phyloP scores from a whole-genome alignment of 2,888 invertebrate species.

The Artemia sinica region DNA sequence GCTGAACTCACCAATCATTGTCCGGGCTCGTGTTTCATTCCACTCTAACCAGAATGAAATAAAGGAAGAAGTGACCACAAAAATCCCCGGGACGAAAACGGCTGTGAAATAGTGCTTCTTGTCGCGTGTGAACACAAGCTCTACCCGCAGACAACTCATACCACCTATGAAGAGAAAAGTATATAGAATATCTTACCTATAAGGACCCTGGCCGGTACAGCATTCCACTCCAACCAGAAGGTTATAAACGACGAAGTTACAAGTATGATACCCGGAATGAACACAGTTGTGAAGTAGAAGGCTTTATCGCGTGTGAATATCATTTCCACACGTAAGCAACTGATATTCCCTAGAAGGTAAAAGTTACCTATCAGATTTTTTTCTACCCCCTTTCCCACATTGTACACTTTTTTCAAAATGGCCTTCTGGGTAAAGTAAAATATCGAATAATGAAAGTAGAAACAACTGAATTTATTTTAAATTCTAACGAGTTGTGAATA shows the following conservation, averaged over 20 bases:
- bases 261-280: constrained; percentile 87
- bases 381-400: too few relatives aligned
- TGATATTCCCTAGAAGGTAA: constrained; percentile 64
- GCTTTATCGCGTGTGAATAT: constrained; percentile 87
- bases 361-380: background rate
- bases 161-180: constrained; percentile 8
- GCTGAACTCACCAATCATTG: constrained; percentile 1
- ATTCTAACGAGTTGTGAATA: too few relatives aligned
- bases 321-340: constrained; percentile 81
- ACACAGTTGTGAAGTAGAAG: constrained; percentile 91
- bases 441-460: too few relatives aligned
- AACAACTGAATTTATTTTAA: too few relatives aligned
- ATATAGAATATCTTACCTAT: constrained; percentile 40
- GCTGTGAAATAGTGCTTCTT: constrained; percentile 5
- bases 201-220: constrained; percentile 88
- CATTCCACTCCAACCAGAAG: constrained; percentile 95
- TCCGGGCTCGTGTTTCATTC: constrained; percentile 10
- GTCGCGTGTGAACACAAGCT: constrained; percentile 10
- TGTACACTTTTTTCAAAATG: too few relatives aligned
- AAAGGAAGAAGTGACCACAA: constrained; percentile 9
- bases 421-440: too few relatives aligned
- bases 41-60: constrained; percentile 12
- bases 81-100: constrained; percentile 1
- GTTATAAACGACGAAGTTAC: constrained; percentile 92
- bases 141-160: constrained; percentile 5